These are phyloP conservation scores for Lathronympha strigana DNA, from an alignment of 2,888 invertebrate species.

Conservation along the genomic window DNA sequence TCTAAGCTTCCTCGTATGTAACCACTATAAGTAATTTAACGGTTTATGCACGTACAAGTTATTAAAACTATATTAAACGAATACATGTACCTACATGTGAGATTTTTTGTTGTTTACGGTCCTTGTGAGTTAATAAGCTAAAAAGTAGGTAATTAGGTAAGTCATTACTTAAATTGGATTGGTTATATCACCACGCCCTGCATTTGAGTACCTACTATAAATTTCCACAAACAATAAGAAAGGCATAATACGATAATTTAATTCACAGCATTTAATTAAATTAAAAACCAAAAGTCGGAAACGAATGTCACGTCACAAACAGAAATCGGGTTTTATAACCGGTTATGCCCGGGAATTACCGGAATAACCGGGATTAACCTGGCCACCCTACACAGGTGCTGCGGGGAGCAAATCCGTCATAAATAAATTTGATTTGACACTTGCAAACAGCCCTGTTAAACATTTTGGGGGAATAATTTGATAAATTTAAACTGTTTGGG, in stretches of 20 bases:
- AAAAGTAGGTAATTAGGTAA: not conserved
- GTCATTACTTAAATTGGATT: not conserved
- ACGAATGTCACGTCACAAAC: conserved; percentile 49
- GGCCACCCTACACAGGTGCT: conserved; percentile 71
- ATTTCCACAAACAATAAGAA: not conserved
- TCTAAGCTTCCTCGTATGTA: no score
- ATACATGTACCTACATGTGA: no score
- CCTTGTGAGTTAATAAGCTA: no score
- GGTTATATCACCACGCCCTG: not conserved
- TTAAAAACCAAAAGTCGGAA: conserved; percentile 31
- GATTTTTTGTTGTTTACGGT: no score
- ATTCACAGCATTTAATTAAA: conserved; percentile 15
- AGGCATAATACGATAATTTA: not conserved
- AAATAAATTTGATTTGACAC: conserved; percentile 80
- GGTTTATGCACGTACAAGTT: no score
- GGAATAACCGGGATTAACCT: conserved; percentile 57
- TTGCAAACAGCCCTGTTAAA: conserved; percentile 64
- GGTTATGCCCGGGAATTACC: conserved; percentile 53
- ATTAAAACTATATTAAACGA: no score
- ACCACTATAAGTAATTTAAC: no score
- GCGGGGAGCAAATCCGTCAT: conserved; percentile 69
- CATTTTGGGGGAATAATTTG: conserved; percentile 59
- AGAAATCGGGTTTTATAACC: conserved; percentile 53
- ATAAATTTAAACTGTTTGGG: conserved; percentile 50
- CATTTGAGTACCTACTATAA: not conserved